A percentile compares a stretch with the other conserved stretches of the same genome.
Conservation (phyloP, 2,888 invertebrate species). For the Dryomyza anilis region DNA sequence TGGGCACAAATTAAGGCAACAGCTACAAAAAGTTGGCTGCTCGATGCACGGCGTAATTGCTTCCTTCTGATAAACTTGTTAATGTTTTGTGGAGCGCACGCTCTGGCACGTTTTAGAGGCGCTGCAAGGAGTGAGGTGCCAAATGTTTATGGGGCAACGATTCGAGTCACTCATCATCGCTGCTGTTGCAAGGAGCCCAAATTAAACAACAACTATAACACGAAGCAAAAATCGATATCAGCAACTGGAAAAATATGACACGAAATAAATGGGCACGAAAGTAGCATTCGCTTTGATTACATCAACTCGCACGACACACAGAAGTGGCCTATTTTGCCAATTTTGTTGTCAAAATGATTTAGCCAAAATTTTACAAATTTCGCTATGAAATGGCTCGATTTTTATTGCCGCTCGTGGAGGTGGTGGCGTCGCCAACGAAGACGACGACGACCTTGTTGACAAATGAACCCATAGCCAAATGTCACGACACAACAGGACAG, state of each 20-base stretch:
- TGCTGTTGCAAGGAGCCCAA: background rate
- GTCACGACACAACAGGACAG: constrained; percentile 6
- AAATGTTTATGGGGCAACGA: background rate
- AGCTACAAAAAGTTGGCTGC: background rate
- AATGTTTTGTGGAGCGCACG: background rate
- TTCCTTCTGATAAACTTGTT: no score
- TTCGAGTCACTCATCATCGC: background rate
- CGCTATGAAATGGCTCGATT: background rate
- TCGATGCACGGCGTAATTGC: no score
- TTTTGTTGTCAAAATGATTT: no score
- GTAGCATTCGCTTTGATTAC: no score
- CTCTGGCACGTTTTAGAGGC: background rate
- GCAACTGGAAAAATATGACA: background rate
- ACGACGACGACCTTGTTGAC: constrained; percentile 17
- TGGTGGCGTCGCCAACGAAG: background rate
- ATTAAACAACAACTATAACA: no score
- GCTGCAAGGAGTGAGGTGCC: no score
- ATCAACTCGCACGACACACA: no score
- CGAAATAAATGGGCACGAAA: no score
- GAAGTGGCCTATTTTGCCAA: no score
- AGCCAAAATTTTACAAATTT: constrained; percentile 4
- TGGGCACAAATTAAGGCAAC: background rate
- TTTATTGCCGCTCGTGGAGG: constrained; percentile 6
- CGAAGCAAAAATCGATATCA: background rate
- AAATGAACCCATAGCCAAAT: constrained; percentile 14